Evolutionary conservation across 2,797 vertebrate genomes (phyloP).

Genomic region (Strix occidentalis): DNA sequence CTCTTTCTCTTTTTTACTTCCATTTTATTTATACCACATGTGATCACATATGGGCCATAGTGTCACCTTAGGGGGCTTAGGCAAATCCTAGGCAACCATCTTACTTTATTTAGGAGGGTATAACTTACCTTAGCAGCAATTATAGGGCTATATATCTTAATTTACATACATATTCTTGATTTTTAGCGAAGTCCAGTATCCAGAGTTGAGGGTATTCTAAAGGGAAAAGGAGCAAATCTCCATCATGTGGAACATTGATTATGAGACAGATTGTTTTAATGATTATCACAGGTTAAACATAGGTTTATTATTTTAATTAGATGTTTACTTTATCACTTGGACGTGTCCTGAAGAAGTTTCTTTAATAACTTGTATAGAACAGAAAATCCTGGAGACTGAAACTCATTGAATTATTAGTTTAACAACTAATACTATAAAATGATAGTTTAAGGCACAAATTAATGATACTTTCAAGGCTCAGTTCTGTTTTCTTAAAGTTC

Average conservation of each 20-base stretch:
- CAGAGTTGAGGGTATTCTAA: background rate
- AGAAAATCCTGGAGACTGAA: background rate
- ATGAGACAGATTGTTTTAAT: background rate
- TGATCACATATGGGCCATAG: constrained; percentile 66
- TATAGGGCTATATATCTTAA: constrained; percentile 35
- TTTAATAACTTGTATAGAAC: background rate
- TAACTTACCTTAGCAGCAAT: constrained; percentile 56
- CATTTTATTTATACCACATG: constrained; percentile 76
- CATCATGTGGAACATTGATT: background rate
- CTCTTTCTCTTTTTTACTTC: constrained; percentile 71
- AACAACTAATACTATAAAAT: background rate
- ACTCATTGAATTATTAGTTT: background rate
- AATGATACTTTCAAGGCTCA: background rate
- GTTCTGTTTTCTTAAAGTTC: background rate
- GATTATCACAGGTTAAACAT: background rate
- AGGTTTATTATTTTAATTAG: background rate
- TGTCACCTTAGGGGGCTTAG: constrained; percentile 62
- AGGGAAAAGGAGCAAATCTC: background rate
- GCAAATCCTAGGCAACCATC: constrained; percentile 60
- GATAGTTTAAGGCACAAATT: background rate
- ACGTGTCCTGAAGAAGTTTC: background rate
- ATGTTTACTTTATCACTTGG: background rate
- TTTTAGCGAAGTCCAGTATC: background rate
- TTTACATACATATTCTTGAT: constrained; percentile 1
- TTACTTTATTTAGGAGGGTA: constrained; percentile 50